Percentiles rank a stretch among this genome's conserved stretches.
Evolutionary conservation across 2,797 vertebrate species (phyloP).

Genomic region (Labeo calbasu): DNA sequence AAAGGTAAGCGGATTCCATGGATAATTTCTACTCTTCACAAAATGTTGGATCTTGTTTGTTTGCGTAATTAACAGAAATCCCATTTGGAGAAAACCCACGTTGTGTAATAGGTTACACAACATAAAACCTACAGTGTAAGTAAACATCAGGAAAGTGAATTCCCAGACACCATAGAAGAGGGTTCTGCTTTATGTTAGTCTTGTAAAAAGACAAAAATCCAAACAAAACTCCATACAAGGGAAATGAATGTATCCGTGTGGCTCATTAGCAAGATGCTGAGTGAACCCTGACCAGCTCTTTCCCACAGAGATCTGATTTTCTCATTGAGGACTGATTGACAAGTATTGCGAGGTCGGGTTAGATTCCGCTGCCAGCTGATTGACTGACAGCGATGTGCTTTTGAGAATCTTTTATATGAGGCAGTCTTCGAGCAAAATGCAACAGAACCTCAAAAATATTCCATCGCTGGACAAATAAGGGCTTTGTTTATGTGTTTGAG

Average conservation of each 20-base stretch:
- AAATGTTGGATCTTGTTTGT: not conserved
- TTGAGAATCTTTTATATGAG: not conserved
- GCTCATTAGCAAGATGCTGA: conserved; percentile 18
- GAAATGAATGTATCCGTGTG: not conserved
- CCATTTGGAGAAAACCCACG: conserved; percentile 1
- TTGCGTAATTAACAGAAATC: conserved; percentile 46
- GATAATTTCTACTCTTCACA: not conserved
- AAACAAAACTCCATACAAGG: conserved; percentile 19
- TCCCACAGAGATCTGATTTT: conserved; percentile 8
- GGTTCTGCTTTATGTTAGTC: conserved; percentile 35
- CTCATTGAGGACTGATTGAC: not conserved
- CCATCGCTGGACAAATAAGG: not conserved
- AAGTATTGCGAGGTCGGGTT: conserved; percentile 1
- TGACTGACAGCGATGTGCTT: not conserved
- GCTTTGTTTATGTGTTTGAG: not conserved
- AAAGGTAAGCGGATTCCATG: not conserved
- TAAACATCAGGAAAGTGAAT: conserved; percentile 13
- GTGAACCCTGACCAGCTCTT: conserved; percentile 8
- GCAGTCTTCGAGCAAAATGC: not conserved
- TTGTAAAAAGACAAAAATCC: conserved; percentile 22
- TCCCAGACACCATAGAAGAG: conserved; percentile 20
- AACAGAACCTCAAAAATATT: not conserved
- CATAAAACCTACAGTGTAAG: conserved; percentile 25
- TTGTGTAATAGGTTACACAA: conserved; percentile 32
- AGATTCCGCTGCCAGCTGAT: not conserved